Evolutionary conservation across 30 jellyfish, hydroid and myxozoan genomes (phyloP).

Genomic region (Hydractinia symbiolongicarpus): DNA sequence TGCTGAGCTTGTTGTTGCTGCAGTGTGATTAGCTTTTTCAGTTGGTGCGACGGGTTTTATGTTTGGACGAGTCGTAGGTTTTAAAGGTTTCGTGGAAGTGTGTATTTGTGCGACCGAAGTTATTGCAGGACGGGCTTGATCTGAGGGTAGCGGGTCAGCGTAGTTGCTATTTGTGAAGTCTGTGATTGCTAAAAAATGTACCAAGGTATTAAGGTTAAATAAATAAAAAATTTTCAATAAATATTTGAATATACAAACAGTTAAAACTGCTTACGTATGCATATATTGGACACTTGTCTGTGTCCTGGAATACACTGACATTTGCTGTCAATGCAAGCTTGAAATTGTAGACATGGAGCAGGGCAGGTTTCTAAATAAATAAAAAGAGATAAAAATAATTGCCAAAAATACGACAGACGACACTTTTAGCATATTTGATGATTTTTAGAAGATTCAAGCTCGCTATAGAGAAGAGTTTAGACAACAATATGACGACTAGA

Average conservation of each 20-base stretch:
- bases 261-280: slow-evolving; percentile 16
- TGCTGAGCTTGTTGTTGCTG: no score
- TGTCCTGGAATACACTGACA: slow-evolving; percentile 40
- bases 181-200: neutral
- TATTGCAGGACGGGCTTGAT: neutral
- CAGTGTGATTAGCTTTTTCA: no score
- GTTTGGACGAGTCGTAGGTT: neutral
- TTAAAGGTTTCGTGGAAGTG: neutral
- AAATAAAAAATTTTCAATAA: neutral
- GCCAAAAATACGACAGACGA: no score
- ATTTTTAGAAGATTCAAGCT: no score
- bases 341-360: slow-evolving; percentile 30
- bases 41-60: neutral
- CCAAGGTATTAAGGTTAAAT: neutral
- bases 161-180: neutral
- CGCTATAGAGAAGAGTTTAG: no score
- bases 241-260: neutral
- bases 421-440: no score
- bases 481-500: no score
- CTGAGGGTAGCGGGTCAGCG: neutral
- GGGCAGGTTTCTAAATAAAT: slow-evolving; percentile 21
- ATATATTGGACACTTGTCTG: slow-evolving; percentile 7
- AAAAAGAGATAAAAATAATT: neutral
- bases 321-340: slow-evolving; percentile 26
- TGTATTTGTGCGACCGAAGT: neutral